These are phyloP conservation scores for Drosophila meridionalis DNA, from an alignment of 2,888 invertebrate species.

Conservation along the genomic window DNA sequence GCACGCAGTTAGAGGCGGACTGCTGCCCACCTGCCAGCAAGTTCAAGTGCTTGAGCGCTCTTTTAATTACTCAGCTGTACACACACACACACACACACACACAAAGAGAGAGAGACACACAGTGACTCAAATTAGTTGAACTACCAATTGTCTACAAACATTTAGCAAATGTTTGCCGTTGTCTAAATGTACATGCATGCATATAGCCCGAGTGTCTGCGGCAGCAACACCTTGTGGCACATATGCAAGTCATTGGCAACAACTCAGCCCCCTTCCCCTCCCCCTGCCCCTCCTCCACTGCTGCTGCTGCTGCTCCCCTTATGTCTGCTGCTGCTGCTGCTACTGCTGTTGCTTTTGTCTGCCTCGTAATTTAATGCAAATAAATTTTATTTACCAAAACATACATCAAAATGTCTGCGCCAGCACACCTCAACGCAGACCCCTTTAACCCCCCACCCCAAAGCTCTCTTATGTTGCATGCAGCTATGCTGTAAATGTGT, in stretches of 20 bases:
- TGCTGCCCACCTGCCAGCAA: slow-evolving; percentile 50
- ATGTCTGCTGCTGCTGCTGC: slow-evolving; percentile 8
- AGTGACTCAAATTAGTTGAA: slow-evolving; percentile 73
- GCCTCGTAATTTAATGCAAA: slow-evolving; percentile 82
- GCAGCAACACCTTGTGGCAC: slow-evolving; percentile 57
- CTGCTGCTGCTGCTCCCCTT: slow-evolving; percentile 29
- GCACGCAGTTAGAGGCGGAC: slow-evolving; percentile 34
- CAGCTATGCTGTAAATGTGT: slow-evolving; percentile 23
- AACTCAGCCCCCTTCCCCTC: background rate
- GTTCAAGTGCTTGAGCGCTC: slow-evolving; percentile 44
- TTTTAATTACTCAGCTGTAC: slow-evolving; percentile 71
- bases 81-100: slow-evolving; percentile 29
- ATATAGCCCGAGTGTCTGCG: slow-evolving; percentile 30
- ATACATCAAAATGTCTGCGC: slow-evolving; percentile 80
- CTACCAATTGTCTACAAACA: slow-evolving; percentile 80
- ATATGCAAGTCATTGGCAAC: slow-evolving; percentile 57
- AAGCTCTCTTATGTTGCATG: slow-evolving; percentile 23
- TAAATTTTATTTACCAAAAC: slow-evolving; percentile 82
- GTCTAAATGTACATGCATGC: slow-evolving; percentile 37
- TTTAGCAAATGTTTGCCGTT: slow-evolving; percentile 74
- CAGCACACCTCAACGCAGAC: slow-evolving; percentile 59
- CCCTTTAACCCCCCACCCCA: background rate
- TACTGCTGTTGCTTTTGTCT: slow-evolving; percentile 51
- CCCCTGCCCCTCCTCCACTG: slow-evolving; percentile 5
- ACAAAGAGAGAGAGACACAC: slow-evolving; percentile 1